Evolutionary conservation across 2,888 invertebrate genomes (phyloP), one percentile per base, ranked within the genome.

Genomic region (Gnatocerus cornutus): DNA sequence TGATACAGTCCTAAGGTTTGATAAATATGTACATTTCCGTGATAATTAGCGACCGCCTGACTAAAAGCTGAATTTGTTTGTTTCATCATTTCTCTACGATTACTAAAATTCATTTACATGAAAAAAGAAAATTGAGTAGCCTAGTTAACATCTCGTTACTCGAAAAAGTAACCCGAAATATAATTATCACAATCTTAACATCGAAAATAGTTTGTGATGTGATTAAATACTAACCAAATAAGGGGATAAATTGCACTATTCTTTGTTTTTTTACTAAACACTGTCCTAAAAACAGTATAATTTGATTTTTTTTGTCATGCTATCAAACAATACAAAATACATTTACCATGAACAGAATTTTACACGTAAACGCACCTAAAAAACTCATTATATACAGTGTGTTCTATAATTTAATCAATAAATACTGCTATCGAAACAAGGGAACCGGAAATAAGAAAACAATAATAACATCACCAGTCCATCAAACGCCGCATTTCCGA

Each of bases 341-440:
- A 46, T 65, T 46, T 30, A 65, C 55, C 46, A 52, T 53, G 29
- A 63, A 48, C 39, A 21, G 39, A 62, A 56, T 43, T 56, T 56
- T 56, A 46, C 50, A 61, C 39, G 30, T 59, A 46, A 59, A 59
- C 55, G 55, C 55, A 39, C 8, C 56, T 56, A 56, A 65, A 65
- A 65, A 45, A 14, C 1, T 56, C 45, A 65, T 33, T 65, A 65
- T 65, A 48, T 56, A 65, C 65, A 56, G 59, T 30, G 41, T 21
- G 14, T 55, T 21, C 74, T 78, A 73, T 72, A 66, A 70, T 73
- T 69, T 72, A 63, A 69, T 72, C 71, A 75, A 75, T 75, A 75
- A 75, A 75, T 75, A 75, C 75, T 75, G 75, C 73, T 75, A 72
- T 69, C 72, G 72, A 73, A 71, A 70, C 69, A 75, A 53, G 14